Conservation (phyloP, 2,797 vertebrate species). For the Varecia variegata region DNA sequence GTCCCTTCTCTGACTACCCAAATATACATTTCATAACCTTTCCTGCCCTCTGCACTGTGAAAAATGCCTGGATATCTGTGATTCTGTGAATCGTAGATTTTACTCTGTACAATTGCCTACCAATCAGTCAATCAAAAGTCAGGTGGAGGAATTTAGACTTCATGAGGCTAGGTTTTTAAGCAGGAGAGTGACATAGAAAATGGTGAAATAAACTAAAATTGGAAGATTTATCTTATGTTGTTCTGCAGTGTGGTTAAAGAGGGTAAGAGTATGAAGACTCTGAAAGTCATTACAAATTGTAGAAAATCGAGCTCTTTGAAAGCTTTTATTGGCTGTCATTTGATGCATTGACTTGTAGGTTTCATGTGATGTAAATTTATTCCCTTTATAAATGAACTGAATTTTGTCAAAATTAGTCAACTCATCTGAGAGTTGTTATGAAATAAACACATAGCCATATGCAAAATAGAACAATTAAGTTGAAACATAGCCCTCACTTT, state of each 20-base stretch:
- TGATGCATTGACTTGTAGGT: constrained; percentile 9
- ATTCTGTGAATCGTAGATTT: constrained; percentile 18
- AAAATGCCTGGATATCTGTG: constrained; percentile 42
- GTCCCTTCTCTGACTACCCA: background rate
- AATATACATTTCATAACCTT: background rate
- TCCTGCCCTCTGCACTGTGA: background rate
- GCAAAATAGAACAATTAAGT: constrained; percentile 60
- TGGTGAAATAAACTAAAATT: constrained; percentile 35
- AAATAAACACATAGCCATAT: constrained; percentile 56
- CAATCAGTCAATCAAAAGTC: constrained; percentile 56
- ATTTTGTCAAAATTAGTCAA: constrained; percentile 62
- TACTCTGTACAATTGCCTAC: background rate
- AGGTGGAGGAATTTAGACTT: constrained; percentile 2
- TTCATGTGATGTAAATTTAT: constrained; percentile 48
- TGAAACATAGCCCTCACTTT: constrained; percentile 32
- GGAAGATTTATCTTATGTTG: constrained; percentile 24
- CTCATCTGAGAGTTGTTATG: constrained; percentile 56
- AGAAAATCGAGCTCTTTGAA: constrained; percentile 46
- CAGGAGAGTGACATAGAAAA: constrained; percentile 24
- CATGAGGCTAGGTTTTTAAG: constrained; percentile 5
- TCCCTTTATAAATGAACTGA: constrained; percentile 41
- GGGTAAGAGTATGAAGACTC: constrained; percentile 28
- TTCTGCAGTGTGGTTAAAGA: constrained; percentile 21
- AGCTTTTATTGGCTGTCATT: constrained; percentile 39
- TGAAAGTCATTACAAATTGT: constrained; percentile 53